Conservation (phyloP, 2,113 vertebrate species). For the Daubentonia madagascariensis region DNA sequence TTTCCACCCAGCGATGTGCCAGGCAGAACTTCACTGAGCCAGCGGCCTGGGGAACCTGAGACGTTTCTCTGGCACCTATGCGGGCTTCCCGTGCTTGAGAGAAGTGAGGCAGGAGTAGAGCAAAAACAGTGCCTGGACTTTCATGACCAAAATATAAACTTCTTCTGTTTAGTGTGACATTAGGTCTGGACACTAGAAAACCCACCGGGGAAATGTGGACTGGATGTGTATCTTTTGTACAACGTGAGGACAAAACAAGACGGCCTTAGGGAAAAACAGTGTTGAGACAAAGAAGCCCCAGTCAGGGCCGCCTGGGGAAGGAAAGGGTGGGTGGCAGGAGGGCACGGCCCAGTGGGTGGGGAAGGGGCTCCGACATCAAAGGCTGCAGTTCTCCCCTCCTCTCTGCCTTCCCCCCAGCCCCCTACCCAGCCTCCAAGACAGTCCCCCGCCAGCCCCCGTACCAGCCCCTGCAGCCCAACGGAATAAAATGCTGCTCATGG, state of each 20-base stretch:
- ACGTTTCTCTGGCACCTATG: neutral
- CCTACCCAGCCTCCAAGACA: neutral
- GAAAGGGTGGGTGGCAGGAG: neutral
- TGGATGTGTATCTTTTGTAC: neutral
- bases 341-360: fast-evolving
- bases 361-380: neutral
- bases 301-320: neutral
- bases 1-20: neutral
- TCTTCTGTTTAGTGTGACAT: neutral
- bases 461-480: too few species aligned
- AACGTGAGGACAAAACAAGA: neutral
- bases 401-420: fast-evolving
- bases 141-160: neutral
- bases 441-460: neutral
- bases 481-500: neutral
- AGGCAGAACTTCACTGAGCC: neutral
- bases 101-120: neutral
- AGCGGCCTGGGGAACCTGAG: neutral
- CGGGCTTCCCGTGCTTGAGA: neutral
- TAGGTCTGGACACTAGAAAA: neutral
- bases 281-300: neutral
- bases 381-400: neutral
- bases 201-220: neutral
- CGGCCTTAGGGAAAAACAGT: neutral
- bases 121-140: neutral